Conservation (phyloP, 2,888 invertebrate species). For the Conops quadrifasciatus region DNA sequence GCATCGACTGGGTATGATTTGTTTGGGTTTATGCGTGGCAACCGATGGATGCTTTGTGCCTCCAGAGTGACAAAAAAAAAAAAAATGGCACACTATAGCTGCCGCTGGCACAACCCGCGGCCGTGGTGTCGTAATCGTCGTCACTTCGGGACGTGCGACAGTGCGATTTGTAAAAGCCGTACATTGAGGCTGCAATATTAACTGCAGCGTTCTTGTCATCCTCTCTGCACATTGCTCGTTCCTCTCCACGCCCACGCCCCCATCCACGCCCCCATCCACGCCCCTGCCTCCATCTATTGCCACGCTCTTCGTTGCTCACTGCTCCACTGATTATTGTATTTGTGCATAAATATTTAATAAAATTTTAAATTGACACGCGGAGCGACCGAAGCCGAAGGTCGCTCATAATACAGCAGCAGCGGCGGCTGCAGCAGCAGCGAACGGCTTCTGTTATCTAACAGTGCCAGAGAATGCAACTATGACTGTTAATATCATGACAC, state of each 20-base stretch:
- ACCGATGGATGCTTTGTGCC: too few relatives aligned
- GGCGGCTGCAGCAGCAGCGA: conserved; percentile 20
- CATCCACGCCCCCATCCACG: neutral
- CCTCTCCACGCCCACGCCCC: neutral
- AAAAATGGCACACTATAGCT: neutral
- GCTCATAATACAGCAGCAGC: conserved; percentile 41
- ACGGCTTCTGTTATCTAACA: neutral
- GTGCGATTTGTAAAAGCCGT: conserved; percentile 5
- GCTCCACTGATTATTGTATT: conserved; percentile 47
- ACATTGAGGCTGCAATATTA: neutral
- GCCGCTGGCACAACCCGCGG: neutral
- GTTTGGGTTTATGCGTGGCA: too few relatives aligned
- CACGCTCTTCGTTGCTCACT: conserved; percentile 14
- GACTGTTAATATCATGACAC: too few relatives aligned
- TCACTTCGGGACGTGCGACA: neutral
- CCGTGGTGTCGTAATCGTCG: neutral
- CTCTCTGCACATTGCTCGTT: too few relatives aligned
- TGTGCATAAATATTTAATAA: conserved; percentile 60
- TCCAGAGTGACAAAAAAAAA: too few relatives aligned
- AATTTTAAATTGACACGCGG: conserved; percentile 51
- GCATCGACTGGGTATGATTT: too few relatives aligned
- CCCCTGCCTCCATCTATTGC: conserved; percentile 23
- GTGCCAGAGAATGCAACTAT: neutral
- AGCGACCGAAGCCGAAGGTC: conserved; percentile 1
- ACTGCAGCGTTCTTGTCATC: too few relatives aligned